Evolutionary conservation across 2,113 vertebrate species (phyloP).

Genomic region (Hippocampus barbouri): DNA sequence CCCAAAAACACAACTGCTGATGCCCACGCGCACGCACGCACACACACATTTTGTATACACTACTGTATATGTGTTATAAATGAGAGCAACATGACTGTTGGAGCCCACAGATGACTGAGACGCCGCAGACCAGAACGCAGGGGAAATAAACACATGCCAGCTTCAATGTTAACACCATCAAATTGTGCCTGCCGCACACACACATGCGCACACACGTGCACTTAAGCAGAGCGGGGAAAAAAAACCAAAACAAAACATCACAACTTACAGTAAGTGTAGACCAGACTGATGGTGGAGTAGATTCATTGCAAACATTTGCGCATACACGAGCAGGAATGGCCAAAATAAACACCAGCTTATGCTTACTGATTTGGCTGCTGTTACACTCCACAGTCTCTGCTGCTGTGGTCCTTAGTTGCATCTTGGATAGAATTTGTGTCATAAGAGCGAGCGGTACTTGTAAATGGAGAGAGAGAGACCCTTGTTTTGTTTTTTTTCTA

Average conservation of each 20-base stretch:
- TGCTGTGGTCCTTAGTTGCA: too few relatives aligned
- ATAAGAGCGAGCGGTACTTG: neutral
- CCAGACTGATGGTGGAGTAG: neutral
- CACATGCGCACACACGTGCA: neutral
- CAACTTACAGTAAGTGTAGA: neutral
- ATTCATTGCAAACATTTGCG: neutral
- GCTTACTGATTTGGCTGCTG: neutral
- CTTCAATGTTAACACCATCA: constrained; percentile 58
- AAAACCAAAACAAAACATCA: neutral
- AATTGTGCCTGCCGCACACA: neutral
- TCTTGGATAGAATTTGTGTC: neutral
- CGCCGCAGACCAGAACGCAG: constrained; percentile 53
- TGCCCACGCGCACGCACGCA: neutral
- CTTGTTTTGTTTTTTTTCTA: neutral
- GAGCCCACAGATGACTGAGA: constrained; percentile 53
- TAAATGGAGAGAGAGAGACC: neutral
- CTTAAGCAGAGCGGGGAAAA: neutral
- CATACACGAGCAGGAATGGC: neutral
- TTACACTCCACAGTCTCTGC: too few relatives aligned
- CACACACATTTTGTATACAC: constrained; percentile 15
- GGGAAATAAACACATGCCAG: constrained; percentile 64
- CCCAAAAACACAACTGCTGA: constrained; percentile 23
- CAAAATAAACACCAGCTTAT: neutral
- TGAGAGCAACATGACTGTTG: constrained; percentile 55
- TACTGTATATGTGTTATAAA: constrained; percentile 31